phyloP scores from a whole-genome alignment of 2,113 vertebrate species.

The Marmota monax region DNA sequence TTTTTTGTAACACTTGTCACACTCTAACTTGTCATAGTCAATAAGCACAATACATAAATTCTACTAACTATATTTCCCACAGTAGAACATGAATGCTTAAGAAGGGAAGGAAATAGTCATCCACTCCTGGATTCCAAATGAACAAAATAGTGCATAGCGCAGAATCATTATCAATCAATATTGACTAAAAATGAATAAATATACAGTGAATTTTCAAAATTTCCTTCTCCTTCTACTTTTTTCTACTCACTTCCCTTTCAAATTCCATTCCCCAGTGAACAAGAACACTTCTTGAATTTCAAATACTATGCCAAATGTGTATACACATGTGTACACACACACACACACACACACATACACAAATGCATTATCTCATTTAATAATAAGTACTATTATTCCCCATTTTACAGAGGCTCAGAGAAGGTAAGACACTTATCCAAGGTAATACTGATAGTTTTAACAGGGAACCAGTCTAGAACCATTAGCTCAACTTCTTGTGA shows the following conservation, averaged over 20 bases:
- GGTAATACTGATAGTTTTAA: not conserved
- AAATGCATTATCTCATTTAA: constrained; percentile 13
- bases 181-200: not conserved
- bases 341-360: not conserved
- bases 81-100: not conserved
- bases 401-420: not conserved
- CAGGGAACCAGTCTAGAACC: not conserved
- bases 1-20: not conserved
- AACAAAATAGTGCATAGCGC: not conserved
- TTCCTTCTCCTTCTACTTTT: not conserved
- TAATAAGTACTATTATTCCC: not conserved
- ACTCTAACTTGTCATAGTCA: not conserved
- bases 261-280: not conserved
- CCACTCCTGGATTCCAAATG: not conserved
- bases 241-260: not conserved
- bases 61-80: not conserved
- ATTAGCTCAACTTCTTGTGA: not conserved
- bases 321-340: too few species aligned
- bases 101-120: not conserved
- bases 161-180: not conserved
- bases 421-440: not conserved
- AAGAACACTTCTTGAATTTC: not conserved
- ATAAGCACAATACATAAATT: too few species aligned
- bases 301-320: not conserved
- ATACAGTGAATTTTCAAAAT: constrained; percentile 1